These are phyloP conservation scores for Myrmophylax atrothorax DNA, from an alignment of 2,113 vertebrate species.

Conservation along the genomic window DNA sequence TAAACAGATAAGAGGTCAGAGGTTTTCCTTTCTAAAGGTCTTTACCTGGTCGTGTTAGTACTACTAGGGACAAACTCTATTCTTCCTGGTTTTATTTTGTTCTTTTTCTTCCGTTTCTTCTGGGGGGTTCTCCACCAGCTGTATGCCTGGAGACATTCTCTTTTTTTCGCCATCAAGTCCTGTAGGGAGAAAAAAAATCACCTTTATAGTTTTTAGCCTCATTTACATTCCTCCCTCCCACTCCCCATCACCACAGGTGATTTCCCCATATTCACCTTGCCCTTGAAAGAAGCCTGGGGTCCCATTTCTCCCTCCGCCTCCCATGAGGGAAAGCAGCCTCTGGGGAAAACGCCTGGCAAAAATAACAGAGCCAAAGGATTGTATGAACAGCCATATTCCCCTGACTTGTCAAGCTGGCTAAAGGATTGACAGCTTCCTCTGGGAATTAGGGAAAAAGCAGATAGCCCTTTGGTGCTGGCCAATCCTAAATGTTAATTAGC, in stretches of 20 bases:
- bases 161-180: slow-evolving; percentile 71
- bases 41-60: slow-evolving; percentile 66
- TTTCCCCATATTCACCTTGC: slow-evolving; percentile 79
- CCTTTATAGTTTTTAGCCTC: slow-evolving; percentile 69
- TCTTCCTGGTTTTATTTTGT: slow-evolving; percentile 74
- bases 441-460: slow-evolving; percentile 51
- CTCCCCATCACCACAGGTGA: slow-evolving; percentile 78
- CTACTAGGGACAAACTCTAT: slow-evolving; percentile 70
- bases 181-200: slow-evolving; percentile 54
- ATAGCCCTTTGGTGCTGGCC: slow-evolving; percentile 47
- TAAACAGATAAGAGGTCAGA: not conserved
- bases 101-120: slow-evolving; percentile 76
- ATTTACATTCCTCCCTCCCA: slow-evolving; percentile 76
- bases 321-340: slow-evolving; percentile 79
- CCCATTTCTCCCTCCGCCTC: slow-evolving; percentile 78
- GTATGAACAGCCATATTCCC: slow-evolving; percentile 78
- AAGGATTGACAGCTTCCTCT: slow-evolving; percentile 66
- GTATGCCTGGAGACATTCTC: slow-evolving; percentile 71
- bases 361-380: slow-evolving; percentile 80
- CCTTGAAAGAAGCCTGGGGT: slow-evolving; percentile 79
- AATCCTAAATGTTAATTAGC: slow-evolving; percentile 39
- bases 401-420: slow-evolving; percentile 75
- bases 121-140: slow-evolving; percentile 72
- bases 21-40: not conserved
- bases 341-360: slow-evolving; percentile 78